Base-by-base conservation (phyloP, 2,888 invertebrate species). In the Drosophila niveifrons region DNA sequence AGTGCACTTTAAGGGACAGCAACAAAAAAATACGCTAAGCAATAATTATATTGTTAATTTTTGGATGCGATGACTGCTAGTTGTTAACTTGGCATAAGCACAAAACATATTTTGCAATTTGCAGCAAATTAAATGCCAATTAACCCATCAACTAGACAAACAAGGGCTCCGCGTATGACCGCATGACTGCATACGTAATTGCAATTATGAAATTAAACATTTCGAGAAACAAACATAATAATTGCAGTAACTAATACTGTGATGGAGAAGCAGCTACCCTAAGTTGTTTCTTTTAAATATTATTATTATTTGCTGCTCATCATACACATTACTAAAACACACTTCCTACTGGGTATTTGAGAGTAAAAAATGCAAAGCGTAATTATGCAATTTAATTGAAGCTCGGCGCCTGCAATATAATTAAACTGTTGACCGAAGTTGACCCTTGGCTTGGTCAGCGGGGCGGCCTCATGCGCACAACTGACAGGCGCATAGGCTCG, bases 161-260 rank as follows among this genome's bases (percentile, higher is more conserved):
- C 72, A 56, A 76, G 64, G 53, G 46, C 34, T 51, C 31, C 29
- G 44, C 17, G n/a, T 36, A 39, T 36, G 48, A 47, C 43, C 47
- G 52, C 61, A 47, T 63, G 64, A 65, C 66, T 70, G 82, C 72
- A 61, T 80, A 59, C 64, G 72, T 71, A 72, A 72, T 63, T 83
- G 77, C 81, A 86, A 90, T 90, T 89, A 89, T 89, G 73, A 84
- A 89, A 88, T 89, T 86, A 88, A 72, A 44, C 74, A 78, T 66
- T 75, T 73, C 63, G 56, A 72, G 70, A 76, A 77, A 72, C 76
- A 84, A 87, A 83, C 68, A 71, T 64, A 69, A 62, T 67, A 50
- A 39, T 2, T 41, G 65, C 50, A 44, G 43, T 0, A 7, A 8
- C 1, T 1, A 2, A 28, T n/a, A 17, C 4, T 17, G 1, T 46